phyloP scores from a whole-genome alignment of 2,888 invertebrate species.

The Lithophane leautieri region DNA sequence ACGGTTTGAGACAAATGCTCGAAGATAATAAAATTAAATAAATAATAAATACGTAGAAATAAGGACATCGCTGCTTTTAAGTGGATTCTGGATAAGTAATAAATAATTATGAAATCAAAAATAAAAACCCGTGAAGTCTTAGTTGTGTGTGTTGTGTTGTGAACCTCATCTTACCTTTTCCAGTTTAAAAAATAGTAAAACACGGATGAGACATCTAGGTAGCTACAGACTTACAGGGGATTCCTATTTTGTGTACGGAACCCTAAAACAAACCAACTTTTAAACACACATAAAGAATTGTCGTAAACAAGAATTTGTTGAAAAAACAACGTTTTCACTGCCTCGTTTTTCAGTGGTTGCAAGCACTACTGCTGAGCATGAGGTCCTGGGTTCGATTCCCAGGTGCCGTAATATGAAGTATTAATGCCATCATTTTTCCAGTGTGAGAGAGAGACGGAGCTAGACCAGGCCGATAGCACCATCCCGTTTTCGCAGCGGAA shows the following conservation, averaged over 20 bases:
- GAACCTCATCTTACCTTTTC: no score
- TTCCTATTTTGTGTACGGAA: neutral
- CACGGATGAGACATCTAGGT: neutral
- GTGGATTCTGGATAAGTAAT: neutral
- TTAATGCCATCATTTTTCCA: no score
- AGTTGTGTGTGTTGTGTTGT: no score
- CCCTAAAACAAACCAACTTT: neutral
- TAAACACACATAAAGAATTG: neutral
- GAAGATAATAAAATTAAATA: neutral
- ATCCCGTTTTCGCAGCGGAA: no score
- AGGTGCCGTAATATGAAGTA: no score
- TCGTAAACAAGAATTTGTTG: neutral
- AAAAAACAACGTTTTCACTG: no score
- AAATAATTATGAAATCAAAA: neutral
- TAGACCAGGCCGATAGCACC: no score
- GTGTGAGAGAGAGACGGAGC: no score
- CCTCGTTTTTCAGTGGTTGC: no score
- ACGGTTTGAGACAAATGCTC: neutral
- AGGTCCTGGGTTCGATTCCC: no score
- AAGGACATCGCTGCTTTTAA: neutral
- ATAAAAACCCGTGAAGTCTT: neutral
- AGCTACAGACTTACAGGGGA: neutral
- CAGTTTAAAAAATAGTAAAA: neutral
- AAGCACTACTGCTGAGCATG: no score
- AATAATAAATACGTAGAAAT: neutral